These are phyloP conservation scores for Luehdorfia chinensis DNA, from an alignment of 1,140 invertebrate genomes.

Conservation along the genomic window DNA sequence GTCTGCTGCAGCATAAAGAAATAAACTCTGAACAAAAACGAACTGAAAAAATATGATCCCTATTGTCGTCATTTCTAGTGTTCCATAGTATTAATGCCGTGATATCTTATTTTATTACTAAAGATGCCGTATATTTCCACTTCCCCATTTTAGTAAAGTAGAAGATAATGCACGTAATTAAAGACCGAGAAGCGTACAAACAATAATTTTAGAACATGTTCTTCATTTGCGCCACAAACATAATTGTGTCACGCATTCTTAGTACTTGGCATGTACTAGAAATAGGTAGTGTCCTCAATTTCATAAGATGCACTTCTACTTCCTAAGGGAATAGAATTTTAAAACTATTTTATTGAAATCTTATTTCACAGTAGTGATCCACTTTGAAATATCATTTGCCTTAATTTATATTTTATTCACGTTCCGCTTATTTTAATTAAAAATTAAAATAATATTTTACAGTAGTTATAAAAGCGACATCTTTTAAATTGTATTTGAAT, in stretches of 20 bases:
- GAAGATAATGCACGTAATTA: conserved; percentile 1
- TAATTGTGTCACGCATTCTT: conserved; percentile 38
- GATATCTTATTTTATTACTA: not conserved
- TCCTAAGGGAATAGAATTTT: not conserved
- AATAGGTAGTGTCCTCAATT: conserved; percentile 34
- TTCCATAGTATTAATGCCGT: not conserved
- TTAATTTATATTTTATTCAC: too few relatives aligned
- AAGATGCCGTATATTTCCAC: not conserved
- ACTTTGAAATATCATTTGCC: too few relatives aligned
- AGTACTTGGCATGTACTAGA: conserved; percentile 34
- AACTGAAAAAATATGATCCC: not conserved
- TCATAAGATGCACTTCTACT: conserved; percentile 24
- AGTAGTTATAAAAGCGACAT: too few relatives aligned
- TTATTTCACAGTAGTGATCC: too few relatives aligned
- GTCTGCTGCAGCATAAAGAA: conserved; percentile 27
- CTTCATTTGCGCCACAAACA: conserved; percentile 23
- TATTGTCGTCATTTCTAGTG: too few relatives aligned
- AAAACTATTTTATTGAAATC: too few relatives aligned
- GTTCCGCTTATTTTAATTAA: too few relatives aligned
- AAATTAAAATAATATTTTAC: too few relatives aligned
- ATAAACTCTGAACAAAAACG: conserved; percentile 19
- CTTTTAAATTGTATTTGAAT: too few relatives aligned
- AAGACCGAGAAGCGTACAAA: not conserved
- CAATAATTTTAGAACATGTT: conserved; percentile 14
- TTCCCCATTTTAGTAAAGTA: not conserved